phyloP scores from a whole-genome alignment of 1,140 invertebrate species.

The Gonioctena quinquepunctata region DNA sequence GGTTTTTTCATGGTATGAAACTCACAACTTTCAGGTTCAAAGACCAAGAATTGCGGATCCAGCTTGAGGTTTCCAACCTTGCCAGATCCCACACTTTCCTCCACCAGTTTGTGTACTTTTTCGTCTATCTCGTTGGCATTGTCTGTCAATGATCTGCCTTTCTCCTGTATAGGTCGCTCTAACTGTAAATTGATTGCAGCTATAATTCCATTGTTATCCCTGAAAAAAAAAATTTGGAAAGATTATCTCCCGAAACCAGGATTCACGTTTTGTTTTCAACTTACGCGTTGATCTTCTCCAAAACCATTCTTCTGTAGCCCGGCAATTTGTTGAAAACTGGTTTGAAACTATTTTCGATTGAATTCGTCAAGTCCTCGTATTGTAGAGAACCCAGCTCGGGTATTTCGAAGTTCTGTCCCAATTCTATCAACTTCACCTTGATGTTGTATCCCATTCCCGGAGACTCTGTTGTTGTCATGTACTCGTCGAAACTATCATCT shows the following conservation, averaged over 20 bases:
- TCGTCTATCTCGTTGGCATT: constrained; percentile 56
- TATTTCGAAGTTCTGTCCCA: constrained; percentile 75
- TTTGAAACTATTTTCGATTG: constrained; percentile 68
- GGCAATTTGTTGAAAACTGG: constrained; percentile 66
- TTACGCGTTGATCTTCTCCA: constrained; percentile 76
- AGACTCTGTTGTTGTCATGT: constrained; percentile 64
- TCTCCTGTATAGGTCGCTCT: constrained; percentile 66
- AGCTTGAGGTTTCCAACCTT: constrained; percentile 76
- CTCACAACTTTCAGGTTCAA: constrained; percentile 68
- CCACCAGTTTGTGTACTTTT: constrained; percentile 58
- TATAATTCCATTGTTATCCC: constrained; percentile 64
- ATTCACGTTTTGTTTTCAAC: no score
- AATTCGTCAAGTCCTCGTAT: constrained; percentile 73
- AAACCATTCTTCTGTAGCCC: constrained; percentile 72
- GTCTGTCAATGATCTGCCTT: constrained; percentile 60
- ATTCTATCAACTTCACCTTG: constrained; percentile 72
- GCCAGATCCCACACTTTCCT: constrained; percentile 71
- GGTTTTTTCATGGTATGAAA: no score
- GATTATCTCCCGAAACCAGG: no score
- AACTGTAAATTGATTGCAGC: constrained; percentile 69
- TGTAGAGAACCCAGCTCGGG: constrained; percentile 71
- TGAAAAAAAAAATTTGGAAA: constrained; percentile 48
- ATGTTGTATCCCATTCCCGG: constrained; percentile 71
- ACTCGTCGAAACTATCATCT: constrained; percentile 59
- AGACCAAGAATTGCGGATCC: constrained; percentile 74